These are phyloP conservation scores for Maccullochella peelii DNA, from an alignment of 2,113 vertebrate genomes.

Conservation along the genomic window DNA sequence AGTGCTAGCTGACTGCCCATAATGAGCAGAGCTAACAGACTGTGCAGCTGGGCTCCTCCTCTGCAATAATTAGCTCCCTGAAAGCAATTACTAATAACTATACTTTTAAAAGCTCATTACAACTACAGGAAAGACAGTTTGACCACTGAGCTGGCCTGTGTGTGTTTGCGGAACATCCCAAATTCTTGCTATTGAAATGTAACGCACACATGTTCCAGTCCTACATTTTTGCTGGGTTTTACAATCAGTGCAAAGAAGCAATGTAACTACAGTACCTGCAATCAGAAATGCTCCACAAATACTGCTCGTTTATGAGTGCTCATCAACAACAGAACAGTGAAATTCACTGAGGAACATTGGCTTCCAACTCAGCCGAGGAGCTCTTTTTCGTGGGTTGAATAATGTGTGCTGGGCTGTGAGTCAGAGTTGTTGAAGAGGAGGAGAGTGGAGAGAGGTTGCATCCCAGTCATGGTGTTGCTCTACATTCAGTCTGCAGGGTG, in stretches of 20 bases:
- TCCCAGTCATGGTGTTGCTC: constrained; percentile 77
- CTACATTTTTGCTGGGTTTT: background rate
- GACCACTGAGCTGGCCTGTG: constrained; percentile 7
- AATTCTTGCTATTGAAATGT: background rate
- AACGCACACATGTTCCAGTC: background rate
- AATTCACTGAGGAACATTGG: constrained; percentile 36
- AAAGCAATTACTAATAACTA: constrained; percentile 60
- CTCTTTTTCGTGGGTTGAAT: constrained; percentile 70
- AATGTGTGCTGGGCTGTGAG: constrained; percentile 71
- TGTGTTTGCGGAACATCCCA: background rate
- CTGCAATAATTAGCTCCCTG: constrained; percentile 64
- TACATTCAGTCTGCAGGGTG: constrained; percentile 71
- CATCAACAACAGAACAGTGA: constrained; percentile 24
- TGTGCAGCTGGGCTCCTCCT: constrained; percentile 71
- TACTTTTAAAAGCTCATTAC: constrained; percentile 51
- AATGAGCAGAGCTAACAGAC: constrained; percentile 71
- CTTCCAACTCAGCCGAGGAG: constrained; percentile 46
- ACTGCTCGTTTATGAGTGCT: constrained; percentile 20
- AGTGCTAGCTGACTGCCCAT: constrained; percentile 66
- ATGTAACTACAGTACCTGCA: background rate
- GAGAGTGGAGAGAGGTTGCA: constrained; percentile 74
- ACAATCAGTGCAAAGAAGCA: background rate
- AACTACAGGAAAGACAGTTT: constrained; percentile 17
- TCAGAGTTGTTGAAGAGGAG: constrained; percentile 80
- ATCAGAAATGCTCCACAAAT: constrained; percentile 17